These are phyloP conservation scores for Forbesichthys papilliferus DNA, from an alignment of 2,113 vertebrate species.

Conservation along the genomic window DNA sequence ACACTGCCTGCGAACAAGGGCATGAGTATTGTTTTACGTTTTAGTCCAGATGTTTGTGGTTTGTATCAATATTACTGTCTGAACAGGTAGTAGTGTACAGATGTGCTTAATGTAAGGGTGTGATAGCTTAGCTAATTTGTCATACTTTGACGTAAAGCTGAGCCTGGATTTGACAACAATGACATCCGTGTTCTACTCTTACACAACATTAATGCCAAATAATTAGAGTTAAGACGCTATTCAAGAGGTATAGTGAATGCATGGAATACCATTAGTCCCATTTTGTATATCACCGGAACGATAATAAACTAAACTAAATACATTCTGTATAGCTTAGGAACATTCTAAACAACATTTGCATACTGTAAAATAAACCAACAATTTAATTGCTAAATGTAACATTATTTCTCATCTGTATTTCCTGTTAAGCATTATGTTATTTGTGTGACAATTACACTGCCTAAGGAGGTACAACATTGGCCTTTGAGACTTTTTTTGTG, in stretches of 20 bases:
- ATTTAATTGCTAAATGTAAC: no score
- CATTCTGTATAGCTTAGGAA: conserved; percentile 13
- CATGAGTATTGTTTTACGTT: no score
- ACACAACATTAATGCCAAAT: conserved; percentile 6
- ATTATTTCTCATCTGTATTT: no score
- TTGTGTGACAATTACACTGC: no score
- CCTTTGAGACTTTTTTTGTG: background rate
- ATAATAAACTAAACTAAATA: background rate
- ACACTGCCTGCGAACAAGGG: background rate
- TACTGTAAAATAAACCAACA: no score
- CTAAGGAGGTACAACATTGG: background rate
- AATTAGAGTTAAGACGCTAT: conserved; percentile 10
- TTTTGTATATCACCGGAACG: conserved; percentile 2
- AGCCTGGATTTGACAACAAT: background rate
- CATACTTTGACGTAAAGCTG: no score
- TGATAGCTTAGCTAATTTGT: no score
- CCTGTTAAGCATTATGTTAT: no score
- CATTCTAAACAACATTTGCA: background rate
- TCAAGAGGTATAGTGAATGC: background rate
- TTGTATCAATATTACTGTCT: no score
- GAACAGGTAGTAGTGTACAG: no score
- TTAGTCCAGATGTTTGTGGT: no score
- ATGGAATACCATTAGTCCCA: background rate
- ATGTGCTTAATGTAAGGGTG: no score
- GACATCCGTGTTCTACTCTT: background rate